These are phyloP conservation scores for Amazona guildingii DNA, from an alignment of 2,113 vertebrate species.

Conservation along the genomic window DNA sequence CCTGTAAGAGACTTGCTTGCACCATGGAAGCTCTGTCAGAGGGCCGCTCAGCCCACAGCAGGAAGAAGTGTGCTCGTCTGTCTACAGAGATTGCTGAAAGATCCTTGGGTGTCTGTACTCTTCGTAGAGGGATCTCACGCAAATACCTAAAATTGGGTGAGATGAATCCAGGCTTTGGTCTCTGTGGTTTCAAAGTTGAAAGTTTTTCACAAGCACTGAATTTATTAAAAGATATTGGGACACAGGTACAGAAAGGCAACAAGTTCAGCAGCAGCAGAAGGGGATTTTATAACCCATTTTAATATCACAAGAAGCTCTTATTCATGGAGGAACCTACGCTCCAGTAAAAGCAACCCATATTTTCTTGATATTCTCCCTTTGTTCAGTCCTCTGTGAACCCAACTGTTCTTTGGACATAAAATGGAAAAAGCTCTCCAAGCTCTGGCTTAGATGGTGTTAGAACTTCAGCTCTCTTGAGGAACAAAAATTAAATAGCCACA, in stretches of 20 bases:
- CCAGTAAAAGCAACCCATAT: neutral
- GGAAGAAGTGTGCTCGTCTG: neutral
- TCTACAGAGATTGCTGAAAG: neutral
- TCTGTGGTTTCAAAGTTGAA: neutral
- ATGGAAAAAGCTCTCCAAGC: neutral
- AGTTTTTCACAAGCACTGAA: neutral
- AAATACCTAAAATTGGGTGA: neutral
- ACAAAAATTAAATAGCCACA: conserved; percentile 50
- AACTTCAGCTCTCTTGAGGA: conserved; percentile 46
- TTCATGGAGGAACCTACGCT: neutral
- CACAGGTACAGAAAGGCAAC: neutral
- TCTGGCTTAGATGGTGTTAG: conserved; percentile 31
- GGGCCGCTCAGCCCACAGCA: neutral
- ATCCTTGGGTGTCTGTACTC: neutral
- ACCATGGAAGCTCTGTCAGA: neutral
- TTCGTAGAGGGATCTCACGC: neutral
- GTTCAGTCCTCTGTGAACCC: conserved; percentile 2
- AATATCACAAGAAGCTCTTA: neutral
- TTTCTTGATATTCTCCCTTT: conserved; percentile 46
- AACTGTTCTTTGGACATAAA: conserved; percentile 30
- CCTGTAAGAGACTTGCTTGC: neutral
- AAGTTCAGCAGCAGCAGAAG: neutral
- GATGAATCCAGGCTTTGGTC: neutral
- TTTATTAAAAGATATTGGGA: neutral
- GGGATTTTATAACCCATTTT: neutral